Percentiles rank a stretch among this genome's conserved stretches.
These are phyloP conservation scores for Notodonta ziczac DNA, from an alignment of 2,888 invertebrate genomes.

Conservation along the genomic window DNA sequence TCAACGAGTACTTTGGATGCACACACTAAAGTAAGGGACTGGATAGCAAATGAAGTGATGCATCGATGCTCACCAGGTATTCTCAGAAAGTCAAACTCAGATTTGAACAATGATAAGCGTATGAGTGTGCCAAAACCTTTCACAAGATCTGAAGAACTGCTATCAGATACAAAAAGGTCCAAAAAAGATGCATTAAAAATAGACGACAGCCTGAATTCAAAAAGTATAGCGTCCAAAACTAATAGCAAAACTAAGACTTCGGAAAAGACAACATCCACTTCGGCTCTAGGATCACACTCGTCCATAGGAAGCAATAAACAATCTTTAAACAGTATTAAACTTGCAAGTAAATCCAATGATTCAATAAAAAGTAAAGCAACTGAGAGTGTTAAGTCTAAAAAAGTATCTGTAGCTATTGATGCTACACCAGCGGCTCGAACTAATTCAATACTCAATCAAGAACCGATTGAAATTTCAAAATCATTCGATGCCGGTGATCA, in stretches of 20 bases:
- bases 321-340: conserved; percentile 53
- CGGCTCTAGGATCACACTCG: conserved; percentile 75
- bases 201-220: conserved; percentile 45
- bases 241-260: conserved; percentile 68
- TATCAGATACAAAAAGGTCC: conserved; percentile 63
- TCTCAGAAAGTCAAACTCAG: conserved; percentile 80
- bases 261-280: conserved; percentile 77
- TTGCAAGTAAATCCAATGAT: conserved; percentile 70
- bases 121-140: conserved; percentile 61
- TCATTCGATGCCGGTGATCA: conserved; percentile 78
- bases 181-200: conserved; percentile 53
- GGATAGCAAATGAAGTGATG: conserved; percentile 93
- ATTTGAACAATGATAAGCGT: conserved; percentile 62
- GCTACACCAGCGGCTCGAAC: conserved; percentile 91
- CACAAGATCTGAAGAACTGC: conserved; percentile 76
- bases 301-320: conserved; percentile 70
- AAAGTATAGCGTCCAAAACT: conserved; percentile 50
- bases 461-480: conserved; percentile 90
- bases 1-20: conserved; percentile 93
- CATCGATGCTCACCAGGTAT: conserved; percentile 89
- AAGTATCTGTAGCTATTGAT: conserved; percentile 91
- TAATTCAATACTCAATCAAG: conserved; percentile 89
- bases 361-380: conserved; percentile 73
- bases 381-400: conserved; percentile 82
- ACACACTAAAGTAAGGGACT: conserved; percentile 93